Evolutionary conservation across 2,888 invertebrate species (phyloP), one percentile per base, ranked within the genome.

Genomic region (Acrobasis repandana): DNA sequence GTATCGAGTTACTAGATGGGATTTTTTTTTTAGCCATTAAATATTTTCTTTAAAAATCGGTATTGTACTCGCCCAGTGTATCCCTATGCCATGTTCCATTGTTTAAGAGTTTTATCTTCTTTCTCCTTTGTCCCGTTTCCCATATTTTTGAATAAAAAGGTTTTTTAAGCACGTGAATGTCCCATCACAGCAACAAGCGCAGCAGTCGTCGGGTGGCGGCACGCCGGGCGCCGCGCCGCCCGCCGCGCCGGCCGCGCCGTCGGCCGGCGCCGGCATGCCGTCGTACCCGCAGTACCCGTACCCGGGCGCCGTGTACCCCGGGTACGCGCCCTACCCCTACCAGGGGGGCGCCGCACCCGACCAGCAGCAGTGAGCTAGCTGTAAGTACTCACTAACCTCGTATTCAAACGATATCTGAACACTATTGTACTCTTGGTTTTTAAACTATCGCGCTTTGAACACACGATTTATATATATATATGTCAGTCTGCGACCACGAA

Each of bases 261-360:
- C 67, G 14, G 50, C 64, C 58, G 58, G 65, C 16, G 52, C 63
- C 61, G 60, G 61, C 68, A 38, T 68, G 66, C 20, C 66, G 62
- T 64, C 71, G 74, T 83, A 80, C 77, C 74, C 70, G 63, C 77
- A 84, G 81, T 87, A 89, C 83, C 79, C 81, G 75, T 90, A 90
- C 82, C 82, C 78, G 67, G 80, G 80, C 66, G 80, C 76, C 66
- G 79, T 87, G 67, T 86, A 86, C 81, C 86, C 82, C 63, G 84
- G 75, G 61, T 84, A 82, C 79, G 73, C 72, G 68, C 80, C 79
- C 36, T 83, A 83, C 79, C 76, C 76, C 8, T 88, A 88, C 80
- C 76, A 75, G 34, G 79, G 73, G 61, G 74, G 76, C 54, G 68
- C 76, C 47, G 77, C 76, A 63, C 79, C 76, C 15, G 83, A 80